Base-by-base conservation (phyloP, 2,113 vertebrate genomes). In the Malurus alboscapulatus region DNA sequence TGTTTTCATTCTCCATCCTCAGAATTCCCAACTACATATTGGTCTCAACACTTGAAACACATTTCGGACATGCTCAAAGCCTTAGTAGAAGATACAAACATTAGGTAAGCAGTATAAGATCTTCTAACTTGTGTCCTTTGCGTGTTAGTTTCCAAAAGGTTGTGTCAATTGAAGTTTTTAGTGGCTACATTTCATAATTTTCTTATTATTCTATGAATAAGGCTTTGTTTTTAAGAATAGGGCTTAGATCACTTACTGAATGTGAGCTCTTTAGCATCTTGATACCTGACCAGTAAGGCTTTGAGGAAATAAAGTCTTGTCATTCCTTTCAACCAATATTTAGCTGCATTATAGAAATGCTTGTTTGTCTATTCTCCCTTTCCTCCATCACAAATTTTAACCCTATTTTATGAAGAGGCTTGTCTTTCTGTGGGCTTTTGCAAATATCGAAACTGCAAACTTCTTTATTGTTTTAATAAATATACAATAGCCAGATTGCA, bases 21-120 rank as follows among this genome's bases (percentile, higher is more conserved):
- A 99, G 99, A 98, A 54, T 92, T 98, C 91, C 97, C 98, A 73
- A 61, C 57, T 90, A 75, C 88, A 27, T 96, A 90, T 10, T 97
- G 98, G 97, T 92, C 83, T 89, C 97, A 97, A 71, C 98, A 98
- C 66, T 94, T 99, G 95, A 97, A 94, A 89, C 97, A 88, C 85
- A 96, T 99, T 96, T 98, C 97, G 0, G 81, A 96, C 91, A 98
- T 96, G 76, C 95, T 99, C 73, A 98, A 95, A 94, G 95, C 93
- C 79, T 76, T 97, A 72, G 93, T 97, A 55, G 98, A 98, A 96
- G 97, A 97, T 63, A 90, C 93, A 78, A 93, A 96, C 9, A 2
- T 27, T 13, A 47, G 96, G 98, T 98, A 94, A 97, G 97, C 55
- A 86, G 14, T 82, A 22, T 38, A n/a, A 10, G 8, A 24, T 74